Evolutionary conservation across 53 echinoderm and acorn worm species (phyloP).

Genomic region (Henricia sp.): DNA sequence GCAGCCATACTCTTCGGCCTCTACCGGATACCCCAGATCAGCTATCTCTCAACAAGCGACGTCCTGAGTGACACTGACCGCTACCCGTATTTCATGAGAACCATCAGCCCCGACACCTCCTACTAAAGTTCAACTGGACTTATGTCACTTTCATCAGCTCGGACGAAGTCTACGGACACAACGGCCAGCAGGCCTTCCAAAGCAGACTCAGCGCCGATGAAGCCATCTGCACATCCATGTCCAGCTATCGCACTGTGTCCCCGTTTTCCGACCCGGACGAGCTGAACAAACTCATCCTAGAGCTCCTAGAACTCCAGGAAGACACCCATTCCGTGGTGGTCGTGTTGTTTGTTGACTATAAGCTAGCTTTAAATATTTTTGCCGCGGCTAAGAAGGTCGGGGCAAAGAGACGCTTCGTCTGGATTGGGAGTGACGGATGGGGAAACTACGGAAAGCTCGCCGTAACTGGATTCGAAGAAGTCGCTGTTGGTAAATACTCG

Average conservation of each 20-base stretch:
- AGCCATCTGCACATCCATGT: slow-evolving; percentile 22
- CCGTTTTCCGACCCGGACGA: slow-evolving; percentile 15
- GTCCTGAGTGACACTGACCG: slow-evolving; percentile 71
- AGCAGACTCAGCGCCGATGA: not conserved
- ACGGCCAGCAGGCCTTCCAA: slow-evolving; percentile 66
- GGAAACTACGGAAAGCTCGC: slow-evolving; percentile 67
- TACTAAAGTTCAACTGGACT: slow-evolving; percentile 77
- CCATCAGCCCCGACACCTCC: slow-evolving; percentile 81
- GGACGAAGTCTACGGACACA: slow-evolving; percentile 84
- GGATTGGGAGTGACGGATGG: slow-evolving; percentile 86
- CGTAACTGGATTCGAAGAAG: slow-evolving; percentile 58
- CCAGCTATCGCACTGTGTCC: slow-evolving; percentile 33
- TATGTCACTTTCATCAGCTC: slow-evolving; percentile 88
- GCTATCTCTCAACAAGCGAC: slow-evolving; percentile 93
- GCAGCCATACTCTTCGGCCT: slow-evolving; percentile 81
- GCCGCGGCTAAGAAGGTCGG: slow-evolving; percentile 13
- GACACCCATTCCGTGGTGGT: slow-evolving; percentile 66
- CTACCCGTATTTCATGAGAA: slow-evolving; percentile 83
- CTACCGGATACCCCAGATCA: slow-evolving; percentile 72
- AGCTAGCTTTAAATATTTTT: slow-evolving; percentile 55
- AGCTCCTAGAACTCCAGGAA: slow-evolving; percentile 58
- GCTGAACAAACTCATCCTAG: slow-evolving; percentile 33
- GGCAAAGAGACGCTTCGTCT: slow-evolving; percentile 58
- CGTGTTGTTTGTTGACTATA: slow-evolving; percentile 72
- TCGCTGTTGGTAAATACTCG: slow-evolving; percentile 60